Base-by-base conservation (phyloP, 2,888 invertebrate genomes). In the Plutella xylostella region DNA sequence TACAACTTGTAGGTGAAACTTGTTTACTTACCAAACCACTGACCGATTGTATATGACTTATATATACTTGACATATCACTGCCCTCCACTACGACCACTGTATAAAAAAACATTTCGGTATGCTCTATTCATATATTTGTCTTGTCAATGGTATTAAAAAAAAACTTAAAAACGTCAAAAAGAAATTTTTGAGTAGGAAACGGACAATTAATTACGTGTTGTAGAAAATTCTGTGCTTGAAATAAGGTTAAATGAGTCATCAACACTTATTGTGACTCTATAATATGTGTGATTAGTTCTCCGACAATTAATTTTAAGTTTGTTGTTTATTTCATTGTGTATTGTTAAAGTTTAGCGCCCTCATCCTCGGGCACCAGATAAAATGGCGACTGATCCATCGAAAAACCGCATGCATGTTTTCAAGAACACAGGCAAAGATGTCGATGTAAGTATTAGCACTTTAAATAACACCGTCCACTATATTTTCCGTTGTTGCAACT, bases 381-480 rank as follows among this genome's bases (percentile, higher is more conserved):
- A 90, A 89, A 92, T 92, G 92, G 90, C 90, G 88, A 89, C 90
- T 76, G 88, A 88, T 80, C 88, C 86, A 82, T 87, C 86, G 85
- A 91, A 91, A 88, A 92, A 90, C 88, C 92, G 95, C 85, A 90
- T 94, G 88, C 92, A 93, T 84, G 93, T 90, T 77, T 97, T 96
- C 86, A 98, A 98, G 91, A 98, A 98, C 89, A 96, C 96, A 88
- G 98, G 98, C 71, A 98, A 98, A 88, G 98, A 98, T 88, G 96
- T 96, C 85, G 98, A 98, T 87, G 97, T 97, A 88, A 92, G 94
- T 91, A 77, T 50, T 47, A 18, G 30, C 39, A 39, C n/a, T n/a
- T n/a, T n/a, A n/a, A n/a, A n/a, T n/a, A n/a, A n/a, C n/a, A n/a
- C n/a, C n/a, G n/a, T 28, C 28, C 11, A 12, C 4, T 4, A 9